Percentiles rank a stretch among this genome's conserved stretches.
phyloP scores from a whole-genome alignment of 2,797 vertebrate species.

The Sebastes matsubarae region DNA sequence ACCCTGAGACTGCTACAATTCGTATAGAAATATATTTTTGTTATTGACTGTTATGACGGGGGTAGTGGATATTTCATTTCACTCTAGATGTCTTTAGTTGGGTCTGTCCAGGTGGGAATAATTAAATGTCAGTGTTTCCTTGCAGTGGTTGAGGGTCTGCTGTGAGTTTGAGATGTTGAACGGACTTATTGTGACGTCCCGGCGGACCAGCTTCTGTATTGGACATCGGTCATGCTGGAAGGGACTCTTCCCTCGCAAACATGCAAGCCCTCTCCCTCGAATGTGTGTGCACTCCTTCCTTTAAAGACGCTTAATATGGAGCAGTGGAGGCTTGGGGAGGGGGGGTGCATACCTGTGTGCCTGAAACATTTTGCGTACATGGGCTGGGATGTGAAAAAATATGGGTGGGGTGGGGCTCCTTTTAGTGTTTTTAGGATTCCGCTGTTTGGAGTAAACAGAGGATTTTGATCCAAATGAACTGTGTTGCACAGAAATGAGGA shows the following conservation, averaged over 20 bases:
- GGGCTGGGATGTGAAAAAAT: conserved; percentile 57
- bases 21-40: conserved; percentile 86
- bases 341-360: conserved; percentile 78
- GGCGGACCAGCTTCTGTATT: conserved; percentile 47
- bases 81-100: conserved; percentile 67
- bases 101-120: conserved; percentile 58
- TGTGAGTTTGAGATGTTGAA: conserved; percentile 51
- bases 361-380: conserved; percentile 74
- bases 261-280: conserved; percentile 75
- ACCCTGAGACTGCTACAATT: conserved; percentile 79
- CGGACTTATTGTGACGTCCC: conserved; percentile 62
- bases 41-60: conserved; percentile 76
- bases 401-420: conserved; percentile 62
- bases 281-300: conserved; percentile 80
- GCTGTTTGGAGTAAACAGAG: conserved; percentile 69
- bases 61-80: conserved; percentile 62
- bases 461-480: conserved; percentile 81
- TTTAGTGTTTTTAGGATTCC: conserved; percentile 71
- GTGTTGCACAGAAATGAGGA: conserved; percentile 81
- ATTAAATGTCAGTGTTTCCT: conserved; percentile 74
- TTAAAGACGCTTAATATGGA: conserved; percentile 73
- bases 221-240: conserved; percentile 60
- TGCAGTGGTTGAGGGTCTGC: conserved; percentile 63
- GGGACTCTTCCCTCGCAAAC: conserved; percentile 62
- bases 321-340: conserved; percentile 73